Percentiles rank a stretch among this genome's conserved stretches.
These are phyloP conservation scores for Lasioglossum villosulum DNA, from an alignment of 2,888 invertebrate species.

Conservation along the genomic window DNA sequence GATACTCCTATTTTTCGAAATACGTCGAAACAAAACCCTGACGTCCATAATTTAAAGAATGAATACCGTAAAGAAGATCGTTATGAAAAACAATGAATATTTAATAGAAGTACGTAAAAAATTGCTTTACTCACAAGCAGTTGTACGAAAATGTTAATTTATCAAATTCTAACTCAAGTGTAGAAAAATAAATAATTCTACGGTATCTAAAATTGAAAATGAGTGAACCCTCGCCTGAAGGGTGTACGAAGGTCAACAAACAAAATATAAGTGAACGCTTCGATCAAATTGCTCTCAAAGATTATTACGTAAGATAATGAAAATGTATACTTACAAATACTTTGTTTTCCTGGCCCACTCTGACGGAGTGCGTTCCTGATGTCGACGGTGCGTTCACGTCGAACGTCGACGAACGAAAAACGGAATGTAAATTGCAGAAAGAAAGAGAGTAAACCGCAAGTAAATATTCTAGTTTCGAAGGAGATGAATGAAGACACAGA, in stretches of 20 bases:
- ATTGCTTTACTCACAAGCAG: background rate
- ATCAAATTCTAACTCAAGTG: background rate
- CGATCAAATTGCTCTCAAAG: background rate
- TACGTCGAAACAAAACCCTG: background rate
- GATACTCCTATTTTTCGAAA: background rate
- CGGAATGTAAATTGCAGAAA: background rate
- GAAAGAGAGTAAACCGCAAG: background rate
- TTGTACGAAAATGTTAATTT: background rate
- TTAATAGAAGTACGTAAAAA: background rate
- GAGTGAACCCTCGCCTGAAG: background rate
- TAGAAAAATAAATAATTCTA: background rate
- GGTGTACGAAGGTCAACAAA: background rate
- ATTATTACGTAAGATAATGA: background rate
- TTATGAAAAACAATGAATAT: background rate
- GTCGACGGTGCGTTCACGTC: background rate
- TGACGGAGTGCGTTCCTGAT: background rate
- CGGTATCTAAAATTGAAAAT: background rate
- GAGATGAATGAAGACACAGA: constrained; percentile 37
- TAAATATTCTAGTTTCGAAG: background rate
- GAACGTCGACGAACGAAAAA: background rate
- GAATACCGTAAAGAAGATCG: background rate
- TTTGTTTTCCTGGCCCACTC: background rate
- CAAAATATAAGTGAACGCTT: too few relatives aligned
- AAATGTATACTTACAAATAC: constrained; percentile 53
- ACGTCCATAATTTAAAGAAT: background rate